Evolutionary conservation across 2,797 vertebrate species (phyloP).

Genomic region (Avahi laniger): DNA sequence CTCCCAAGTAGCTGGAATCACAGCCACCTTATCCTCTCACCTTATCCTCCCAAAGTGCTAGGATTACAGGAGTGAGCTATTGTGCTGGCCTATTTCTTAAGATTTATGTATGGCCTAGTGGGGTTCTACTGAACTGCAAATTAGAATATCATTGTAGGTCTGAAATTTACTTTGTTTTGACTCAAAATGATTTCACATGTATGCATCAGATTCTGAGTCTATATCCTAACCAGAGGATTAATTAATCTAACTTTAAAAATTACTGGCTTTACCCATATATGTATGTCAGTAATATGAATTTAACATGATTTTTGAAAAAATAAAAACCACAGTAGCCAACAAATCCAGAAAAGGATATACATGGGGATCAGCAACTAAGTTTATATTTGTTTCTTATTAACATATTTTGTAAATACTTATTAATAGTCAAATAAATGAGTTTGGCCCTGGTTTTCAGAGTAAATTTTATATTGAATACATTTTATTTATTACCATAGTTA

Average conservation of each 20-base stretch:
- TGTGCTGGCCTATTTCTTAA: background rate
- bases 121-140: background rate
- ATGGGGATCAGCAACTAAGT: background rate
- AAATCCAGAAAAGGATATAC: background rate
- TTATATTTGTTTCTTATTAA: constrained; percentile 30
- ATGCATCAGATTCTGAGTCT: background rate
- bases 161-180: constrained; percentile 21
- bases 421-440: background rate
- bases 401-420: background rate
- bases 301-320: background rate
- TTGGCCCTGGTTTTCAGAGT: background rate
- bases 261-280: background rate
- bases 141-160: constrained; percentile 1
- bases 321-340: background rate
- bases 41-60: background rate
- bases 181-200: background rate
- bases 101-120: constrained; percentile 4
- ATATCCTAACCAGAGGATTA: background rate
- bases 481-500: background rate
- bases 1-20: background rate
- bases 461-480: constrained; percentile 37
- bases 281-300: background rate
- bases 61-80: background rate
- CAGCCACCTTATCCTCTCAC: background rate
- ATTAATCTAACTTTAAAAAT: constrained; percentile 38